A percentile compares a stretch with the other conserved stretches of the same genome.
Conservation (phyloP, 2,888 invertebrate species). For the Adela reaumurella region DNA sequence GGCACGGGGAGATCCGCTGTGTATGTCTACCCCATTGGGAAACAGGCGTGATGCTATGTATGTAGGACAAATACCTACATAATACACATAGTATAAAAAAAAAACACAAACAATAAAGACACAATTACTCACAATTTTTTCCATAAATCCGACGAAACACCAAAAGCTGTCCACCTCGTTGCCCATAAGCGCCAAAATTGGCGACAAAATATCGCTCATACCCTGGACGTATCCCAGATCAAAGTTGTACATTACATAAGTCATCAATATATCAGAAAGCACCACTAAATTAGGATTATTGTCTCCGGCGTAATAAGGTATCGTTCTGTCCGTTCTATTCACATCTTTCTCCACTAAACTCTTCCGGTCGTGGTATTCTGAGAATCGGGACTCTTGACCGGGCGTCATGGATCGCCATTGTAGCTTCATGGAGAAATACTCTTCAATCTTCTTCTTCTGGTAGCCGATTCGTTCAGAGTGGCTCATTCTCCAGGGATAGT, state of each 20-base stretch:
- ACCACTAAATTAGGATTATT: conserved; percentile 83
- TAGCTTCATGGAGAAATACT: conserved; percentile 92
- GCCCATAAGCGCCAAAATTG: conserved; percentile 82
- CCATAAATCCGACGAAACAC: conserved; percentile 99
- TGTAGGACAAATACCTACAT: not conserved
- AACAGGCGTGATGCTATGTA: too few species aligned
- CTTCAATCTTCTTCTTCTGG: conserved; percentile 70
- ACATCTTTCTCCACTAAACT: conserved; percentile 97
- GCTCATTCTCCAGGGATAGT: conserved; percentile 81
- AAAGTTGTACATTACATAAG: conserved; percentile 98
- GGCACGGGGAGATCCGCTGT: too few species aligned
- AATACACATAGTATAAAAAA: conserved; percentile 3
- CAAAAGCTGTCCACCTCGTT: conserved; percentile 97
- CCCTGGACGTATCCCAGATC: conserved; percentile 96
- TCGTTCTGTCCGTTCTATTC: conserved; percentile 87
- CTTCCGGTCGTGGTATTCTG: conserved; percentile 85
- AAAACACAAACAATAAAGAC: too few species aligned
- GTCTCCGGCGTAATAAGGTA: conserved; percentile 90
- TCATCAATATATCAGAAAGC: conserved; percentile 92
- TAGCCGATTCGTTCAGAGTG: conserved; percentile 65
- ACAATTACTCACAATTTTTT: conserved; percentile 78
- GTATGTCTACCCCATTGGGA: too few species aligned
- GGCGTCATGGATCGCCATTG: conserved; percentile 92
- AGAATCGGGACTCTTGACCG: conserved; percentile 84
- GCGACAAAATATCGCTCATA: conserved; percentile 96